Percentiles rank a stretch among this genome's conserved stretches.
phyloP scores from a whole-genome alignment of 2,888 invertebrate genomes.

The Timema cristinae region DNA sequence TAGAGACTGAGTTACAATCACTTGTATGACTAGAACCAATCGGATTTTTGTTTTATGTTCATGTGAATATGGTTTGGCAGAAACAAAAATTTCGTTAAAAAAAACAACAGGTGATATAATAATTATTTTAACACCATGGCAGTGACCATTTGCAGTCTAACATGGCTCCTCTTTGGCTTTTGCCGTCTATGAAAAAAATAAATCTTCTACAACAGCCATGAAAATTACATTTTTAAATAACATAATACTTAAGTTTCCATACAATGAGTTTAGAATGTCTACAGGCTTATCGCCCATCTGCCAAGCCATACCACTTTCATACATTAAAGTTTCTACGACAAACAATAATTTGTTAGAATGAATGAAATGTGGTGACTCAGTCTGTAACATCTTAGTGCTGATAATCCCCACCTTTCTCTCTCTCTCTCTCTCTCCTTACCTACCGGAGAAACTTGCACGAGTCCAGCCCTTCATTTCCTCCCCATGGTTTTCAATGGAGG shows the following conservation, averaged over 20 bases:
- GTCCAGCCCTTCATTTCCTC: slow-evolving; percentile 15
- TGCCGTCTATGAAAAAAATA: slow-evolving; percentile 8
- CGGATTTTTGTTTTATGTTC: slow-evolving; percentile 25
- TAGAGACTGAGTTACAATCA: slow-evolving; percentile 36
- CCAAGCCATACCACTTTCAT: slow-evolving; percentile 28
- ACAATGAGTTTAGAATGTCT: slow-evolving; percentile 26
- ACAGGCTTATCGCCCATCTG: slow-evolving; percentile 23
- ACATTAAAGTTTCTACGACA: slow-evolving; percentile 23
- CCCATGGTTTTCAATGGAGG: neutral
- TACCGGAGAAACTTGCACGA: slow-evolving; percentile 14
- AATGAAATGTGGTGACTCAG: slow-evolving; percentile 31
- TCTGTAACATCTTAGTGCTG: slow-evolving; percentile 31
- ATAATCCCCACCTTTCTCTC: slow-evolving; percentile 31
- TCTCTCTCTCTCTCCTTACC: slow-evolving; percentile 25
- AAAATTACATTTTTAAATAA: slow-evolving; percentile 19
- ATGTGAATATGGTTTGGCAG: slow-evolving; percentile 28
- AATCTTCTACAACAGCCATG: neutral
- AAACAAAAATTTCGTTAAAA: slow-evolving; percentile 23
- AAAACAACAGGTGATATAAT: slow-evolving; percentile 25
- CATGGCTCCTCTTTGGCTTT: slow-evolving; percentile 20
- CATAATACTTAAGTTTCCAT: slow-evolving; percentile 10
- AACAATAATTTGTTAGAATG: slow-evolving; percentile 22
- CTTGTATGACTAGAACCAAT: slow-evolving; percentile 36
- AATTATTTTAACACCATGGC: slow-evolving; percentile 22
- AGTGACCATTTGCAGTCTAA: slow-evolving; percentile 26